These are phyloP conservation scores for Turritopsis rubra DNA, from an alignment of 30 jellyfish, hydroid and myxozoan genomes.

Conservation along the genomic window DNA sequence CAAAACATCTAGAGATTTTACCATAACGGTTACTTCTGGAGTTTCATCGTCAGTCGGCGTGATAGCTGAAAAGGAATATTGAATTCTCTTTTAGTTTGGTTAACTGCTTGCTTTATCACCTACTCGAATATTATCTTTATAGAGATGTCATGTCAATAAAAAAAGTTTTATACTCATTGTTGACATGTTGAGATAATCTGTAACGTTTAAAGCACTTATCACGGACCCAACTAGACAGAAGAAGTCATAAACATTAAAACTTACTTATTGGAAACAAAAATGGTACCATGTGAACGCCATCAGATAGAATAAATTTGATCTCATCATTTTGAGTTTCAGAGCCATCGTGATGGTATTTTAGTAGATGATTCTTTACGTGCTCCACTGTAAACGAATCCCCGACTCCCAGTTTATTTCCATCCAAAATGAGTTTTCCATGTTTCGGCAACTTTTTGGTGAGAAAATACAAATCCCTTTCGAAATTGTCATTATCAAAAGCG, in stretches of 20 bases:
- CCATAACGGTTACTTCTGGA: conserved; percentile 43
- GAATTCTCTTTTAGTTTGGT: neutral
- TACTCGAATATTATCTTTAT: neutral
- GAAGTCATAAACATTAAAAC: conserved; percentile 13
- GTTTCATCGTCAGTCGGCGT: conserved; percentile 80
- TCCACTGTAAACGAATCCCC: conserved; percentile 58
- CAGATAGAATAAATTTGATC: conserved; percentile 51
- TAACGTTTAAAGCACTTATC: neutral
- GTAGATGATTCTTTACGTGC: conserved; percentile 44
- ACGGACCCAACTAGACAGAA: neutral
- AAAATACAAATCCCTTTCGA: conserved; percentile 51
- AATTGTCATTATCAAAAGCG: conserved; percentile 68
- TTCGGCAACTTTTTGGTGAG: conserved; percentile 48
- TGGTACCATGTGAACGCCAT: conserved; percentile 63
- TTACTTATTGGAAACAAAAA: conserved; percentile 63
- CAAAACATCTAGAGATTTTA: conserved; percentile 44
- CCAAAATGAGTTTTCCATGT: conserved; percentile 59
- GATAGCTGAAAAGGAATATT: conserved; percentile 43
- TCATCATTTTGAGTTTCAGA: conserved; percentile 69
- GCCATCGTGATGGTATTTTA: conserved; percentile 81
- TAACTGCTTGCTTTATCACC: neutral
- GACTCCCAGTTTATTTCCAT: conserved; percentile 40
- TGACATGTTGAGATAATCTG: too few relatives aligned
- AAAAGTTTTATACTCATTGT: neutral
- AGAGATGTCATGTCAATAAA: neutral